These are phyloP conservation scores for Euwallacea fornicatus DNA, from an alignment of 1,140 invertebrate species.

Conservation along the genomic window DNA sequence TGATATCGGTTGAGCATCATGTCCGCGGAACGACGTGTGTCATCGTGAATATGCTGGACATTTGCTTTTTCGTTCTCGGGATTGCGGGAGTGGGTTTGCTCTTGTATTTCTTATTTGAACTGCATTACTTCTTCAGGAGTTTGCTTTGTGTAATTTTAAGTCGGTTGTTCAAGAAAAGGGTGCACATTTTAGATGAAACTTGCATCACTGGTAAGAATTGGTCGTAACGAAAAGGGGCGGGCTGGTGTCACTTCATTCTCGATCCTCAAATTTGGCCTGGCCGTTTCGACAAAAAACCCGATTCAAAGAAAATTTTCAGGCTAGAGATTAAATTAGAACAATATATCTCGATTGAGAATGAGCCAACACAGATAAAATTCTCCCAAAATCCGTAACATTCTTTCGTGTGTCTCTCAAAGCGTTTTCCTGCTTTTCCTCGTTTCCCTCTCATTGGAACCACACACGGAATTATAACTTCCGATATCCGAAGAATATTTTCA, in stretches of 20 bases:
- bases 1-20: neutral
- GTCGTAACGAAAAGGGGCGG: neutral
- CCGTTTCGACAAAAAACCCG: neutral
- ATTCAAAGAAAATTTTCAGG: neutral
- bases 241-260: too few relatives aligned
- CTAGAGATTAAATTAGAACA: neutral
- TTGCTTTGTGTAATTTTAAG: conserved; percentile 63
- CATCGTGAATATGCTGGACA: conserved; percentile 42
- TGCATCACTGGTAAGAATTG: conserved; percentile 61
- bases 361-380: neutral
- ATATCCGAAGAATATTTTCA: too few relatives aligned
- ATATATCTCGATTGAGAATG: neutral
- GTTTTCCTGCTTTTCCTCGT: too few relatives aligned
- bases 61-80: conserved; percentile 44
- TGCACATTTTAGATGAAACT: conserved; percentile 67
- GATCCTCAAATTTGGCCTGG: too few relatives aligned
- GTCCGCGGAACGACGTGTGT: neutral
- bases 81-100: conserved; percentile 55
- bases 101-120: conserved; percentile 63
- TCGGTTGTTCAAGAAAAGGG: conserved; percentile 63
- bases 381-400: neutral
- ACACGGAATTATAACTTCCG: too few relatives aligned
- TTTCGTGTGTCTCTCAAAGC: neutral
- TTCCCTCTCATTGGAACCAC: too few relatives aligned
- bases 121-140: conserved; percentile 71